A percentile compares a stretch with the other conserved stretches of the same genome.
These are phyloP conservation scores for Xiphophorus hellerii DNA, from an alignment of 2,113 vertebrate genomes.

Conservation along the genomic window DNA sequence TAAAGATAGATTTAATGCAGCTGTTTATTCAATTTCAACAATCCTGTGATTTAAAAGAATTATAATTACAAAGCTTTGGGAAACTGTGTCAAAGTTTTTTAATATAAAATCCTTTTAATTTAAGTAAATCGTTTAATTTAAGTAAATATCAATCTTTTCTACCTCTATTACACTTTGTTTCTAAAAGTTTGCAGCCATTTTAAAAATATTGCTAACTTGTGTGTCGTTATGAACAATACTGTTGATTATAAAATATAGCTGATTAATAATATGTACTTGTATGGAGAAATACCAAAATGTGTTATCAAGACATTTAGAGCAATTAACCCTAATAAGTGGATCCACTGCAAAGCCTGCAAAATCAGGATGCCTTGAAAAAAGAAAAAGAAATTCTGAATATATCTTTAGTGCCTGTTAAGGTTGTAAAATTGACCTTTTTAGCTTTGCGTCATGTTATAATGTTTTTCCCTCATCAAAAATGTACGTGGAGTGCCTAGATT, in stretches of 20 bases:
- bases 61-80: neutral
- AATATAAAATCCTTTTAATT: too few relatives aligned
- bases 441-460: too few relatives aligned
- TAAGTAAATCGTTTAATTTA: too few relatives aligned
- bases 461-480: too few relatives aligned
- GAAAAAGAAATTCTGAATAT: neutral
- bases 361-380: neutral
- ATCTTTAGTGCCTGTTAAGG: neutral
- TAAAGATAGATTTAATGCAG: constrained; percentile 5
- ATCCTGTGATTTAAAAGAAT: neutral
- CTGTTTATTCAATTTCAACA: neutral
- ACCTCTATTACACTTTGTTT: too few relatives aligned
- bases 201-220: too few relatives aligned
- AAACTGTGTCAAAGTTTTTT: too few relatives aligned
- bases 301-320: neutral
- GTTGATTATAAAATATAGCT: neutral
- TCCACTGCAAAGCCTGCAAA: neutral
- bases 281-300: neutral
- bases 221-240: neutral
- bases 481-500: too few relatives aligned
- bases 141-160: too few relatives aligned
- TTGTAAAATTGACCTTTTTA: too few relatives aligned
- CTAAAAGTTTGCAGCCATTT: too few relatives aligned
- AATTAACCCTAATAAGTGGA: neutral
- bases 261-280: neutral